Evolutionary conservation across 2,888 invertebrate species (phyloP), one percentile per base, ranked within the genome.

Genomic region (Calameuta filiformis): DNA sequence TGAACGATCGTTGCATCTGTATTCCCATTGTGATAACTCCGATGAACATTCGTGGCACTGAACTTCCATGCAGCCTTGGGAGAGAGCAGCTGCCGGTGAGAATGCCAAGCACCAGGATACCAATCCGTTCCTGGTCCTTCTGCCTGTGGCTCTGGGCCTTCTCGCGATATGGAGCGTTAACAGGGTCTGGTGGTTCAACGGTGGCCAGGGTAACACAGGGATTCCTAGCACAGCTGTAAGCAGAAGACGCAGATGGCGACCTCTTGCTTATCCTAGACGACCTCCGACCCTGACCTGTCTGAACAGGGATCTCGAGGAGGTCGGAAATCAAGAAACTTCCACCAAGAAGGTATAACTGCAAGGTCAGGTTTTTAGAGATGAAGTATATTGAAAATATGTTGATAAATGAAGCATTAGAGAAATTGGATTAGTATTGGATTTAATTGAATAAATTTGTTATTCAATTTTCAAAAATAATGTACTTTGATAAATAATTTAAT

Each of bases 141-240:
- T 74, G 23, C 35, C 74, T 12, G 74, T 74, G 12, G 74, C 74
- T 23, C 12, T 74, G 74, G 74, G 74, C 4, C 23, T 74, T 9
- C 15, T 34, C 6, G 34, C 74, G 23, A 74, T 74, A 12, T 74
- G 74, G 74, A 74, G 74, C 35, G 74, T 74, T 34, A 74, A 74
- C 23, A 30, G 35, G n/a, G 12, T 34, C 35, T 74, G 74, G 74
- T 74, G 74, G 74, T 23, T 74, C 74, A 74, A 74, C 74, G 35
- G 35, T 74, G 74, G 12, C 35, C 74, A 35, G 11, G 30, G 34
- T 35, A 23, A 74, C n/a, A 30, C 74, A 30, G 74, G 74, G 11
- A 30, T 74, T 74, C 74, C 74, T 35, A 74, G 74, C 74, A 74
- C 74, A 12, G 74, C 74, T 34, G 74, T 74, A 30, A 74, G 74